Base-by-base conservation (phyloP, 2,113 vertebrate species). In the Calypte anna region DNA sequence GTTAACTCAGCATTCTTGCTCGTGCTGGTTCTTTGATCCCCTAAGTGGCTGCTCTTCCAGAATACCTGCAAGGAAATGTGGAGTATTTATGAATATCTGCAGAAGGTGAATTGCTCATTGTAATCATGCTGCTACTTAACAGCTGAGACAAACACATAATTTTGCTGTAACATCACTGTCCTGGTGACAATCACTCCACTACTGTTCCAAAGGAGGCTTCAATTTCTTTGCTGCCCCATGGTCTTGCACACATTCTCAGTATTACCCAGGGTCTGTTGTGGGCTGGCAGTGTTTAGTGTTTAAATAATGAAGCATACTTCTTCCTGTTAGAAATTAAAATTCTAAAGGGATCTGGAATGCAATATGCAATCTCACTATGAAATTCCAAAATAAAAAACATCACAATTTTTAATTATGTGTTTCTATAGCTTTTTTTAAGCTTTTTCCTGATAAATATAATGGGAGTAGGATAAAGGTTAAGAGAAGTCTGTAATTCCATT, bases 51-150 rank as follows among this genome's bases (percentile, higher is more conserved):
- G 24, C 44, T 91, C 53, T 82, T 92, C 43, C 78, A 85, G 59
- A 93, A 55, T 88, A 86, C 55, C 78, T 87, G 33, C 69, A 85
- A 92, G 55, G 67, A 53, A 54, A 87, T 72, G 48, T 58, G 75
- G 27, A 79, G 28, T 69, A 51, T 87, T 94, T 87, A 76, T 74
- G 74, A 84, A 79, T 91, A 86, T 90, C 86, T 92, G 78, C 63
- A 79, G 62, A 76, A 66, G 31, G n/a, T 62, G 46, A 89, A 63
- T 82, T 85, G 8, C 67, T 91, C 15, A 14, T 25, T 87, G 24
- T 69, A 75, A 58, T 88, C 76, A 76, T 82, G 57, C 30, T 69
- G 46, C 33, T 57, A 38, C 20, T 73, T 61, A 84, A 63, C 11
- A 76, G 20, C 73, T 90, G 82, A 93, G 38, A 81, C 55, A 75